Percentiles rank a stretch among this genome's conserved stretches.
Evolutionary conservation across 2,797 vertebrate species (phyloP).

Genomic region (Mastacembelus armatus): DNA sequence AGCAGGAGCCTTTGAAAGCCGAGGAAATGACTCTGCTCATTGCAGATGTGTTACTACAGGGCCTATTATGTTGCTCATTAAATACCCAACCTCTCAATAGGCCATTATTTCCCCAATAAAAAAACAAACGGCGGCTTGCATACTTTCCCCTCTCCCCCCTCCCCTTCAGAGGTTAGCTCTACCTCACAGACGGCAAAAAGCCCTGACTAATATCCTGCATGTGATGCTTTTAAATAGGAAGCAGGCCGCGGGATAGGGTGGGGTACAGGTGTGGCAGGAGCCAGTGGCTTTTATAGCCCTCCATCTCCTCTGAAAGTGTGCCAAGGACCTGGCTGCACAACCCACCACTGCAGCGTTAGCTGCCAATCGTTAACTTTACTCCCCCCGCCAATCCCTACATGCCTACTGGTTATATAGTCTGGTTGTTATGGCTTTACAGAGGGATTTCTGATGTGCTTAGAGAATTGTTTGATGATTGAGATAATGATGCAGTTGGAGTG

Average conservation of each 20-base stretch:
- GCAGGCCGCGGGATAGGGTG: slow-evolving; percentile 79
- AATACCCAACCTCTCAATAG: slow-evolving; percentile 86
- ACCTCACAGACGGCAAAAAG: slow-evolving; percentile 83
- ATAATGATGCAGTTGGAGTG: slow-evolving; percentile 76
- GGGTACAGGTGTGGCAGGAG: slow-evolving; percentile 85
- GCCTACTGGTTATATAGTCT: slow-evolving; percentile 79
- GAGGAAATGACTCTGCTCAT: slow-evolving; percentile 83
- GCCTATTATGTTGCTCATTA: slow-evolving; percentile 88
- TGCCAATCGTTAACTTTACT: slow-evolving; percentile 74
- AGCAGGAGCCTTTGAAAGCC: slow-evolving; percentile 80
- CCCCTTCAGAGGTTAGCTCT: slow-evolving; percentile 79
- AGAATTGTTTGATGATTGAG: slow-evolving; percentile 82
- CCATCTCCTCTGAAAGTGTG: slow-evolving; percentile 83
- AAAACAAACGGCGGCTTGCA: slow-evolving; percentile 80
- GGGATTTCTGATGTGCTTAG: slow-evolving; percentile 80
- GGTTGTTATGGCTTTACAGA: slow-evolving; percentile 81
- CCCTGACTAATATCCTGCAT: slow-evolving; percentile 86
- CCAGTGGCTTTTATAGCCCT: slow-evolving; percentile 83
- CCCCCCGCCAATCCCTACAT: slow-evolving; percentile 65
- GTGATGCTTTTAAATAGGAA: slow-evolving; percentile 86
- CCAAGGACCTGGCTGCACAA: slow-evolving; percentile 79
- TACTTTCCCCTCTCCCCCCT: slow-evolving; percentile 75
- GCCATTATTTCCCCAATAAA: slow-evolving; percentile 89
- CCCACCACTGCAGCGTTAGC: slow-evolving; percentile 62
- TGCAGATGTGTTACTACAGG: slow-evolving; percentile 88